Evolutionary conservation across 2,888 invertebrate genomes (phyloP), one percentile per base, ranked within the genome.

Genomic region (Cryptus armator): DNA sequence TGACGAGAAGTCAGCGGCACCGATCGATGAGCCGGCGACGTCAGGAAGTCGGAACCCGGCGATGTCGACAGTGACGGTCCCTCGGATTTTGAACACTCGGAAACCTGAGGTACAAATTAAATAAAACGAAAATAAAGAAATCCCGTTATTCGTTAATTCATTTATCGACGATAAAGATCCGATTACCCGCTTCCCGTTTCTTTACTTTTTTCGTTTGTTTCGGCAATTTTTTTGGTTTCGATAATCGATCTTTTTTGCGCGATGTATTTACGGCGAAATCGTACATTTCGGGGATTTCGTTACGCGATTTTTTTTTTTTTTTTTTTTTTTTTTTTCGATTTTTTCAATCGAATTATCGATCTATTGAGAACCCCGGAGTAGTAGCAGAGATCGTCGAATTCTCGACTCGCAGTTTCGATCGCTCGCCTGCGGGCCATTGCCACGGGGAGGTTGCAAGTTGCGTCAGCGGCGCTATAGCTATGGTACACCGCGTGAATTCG

Each of bases 71-170:
- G 93, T 91, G 96, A 95, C 44, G 97, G 97, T 1, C 97, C 96
- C 94, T 97, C 97, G 64, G 97, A 97, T 87, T 96, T 96, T 46
- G 95, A 95, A 90, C 95, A 95, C 94, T 97, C 97, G 37, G 97
- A 97, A 89, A 96, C 96, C 93, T 94, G 24, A 2, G 2, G 2
- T 24, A 24, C 24, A 24, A 24, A 24, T 2, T 1, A 24, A 24
- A 90, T 2, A 53, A 53, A 19, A 7, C 14, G 14, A 53, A 53
- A 51, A 51, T 5, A 0, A 19, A 7, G 16, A 16, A 16, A n/a
- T n/a, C 24, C 24, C 24, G 24, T 24, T 24, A 24, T 24, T 24
- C 24, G 24, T 2, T 53, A 6, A 19, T 24, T 24, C 24, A 19
- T 16, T 53, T 16, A 6, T 53, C n/a, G 16, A n/a, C 51, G n/a